Base-by-base conservation (phyloP, 2,113 vertebrate genomes). In the Sceloporus tristichus region DNA sequence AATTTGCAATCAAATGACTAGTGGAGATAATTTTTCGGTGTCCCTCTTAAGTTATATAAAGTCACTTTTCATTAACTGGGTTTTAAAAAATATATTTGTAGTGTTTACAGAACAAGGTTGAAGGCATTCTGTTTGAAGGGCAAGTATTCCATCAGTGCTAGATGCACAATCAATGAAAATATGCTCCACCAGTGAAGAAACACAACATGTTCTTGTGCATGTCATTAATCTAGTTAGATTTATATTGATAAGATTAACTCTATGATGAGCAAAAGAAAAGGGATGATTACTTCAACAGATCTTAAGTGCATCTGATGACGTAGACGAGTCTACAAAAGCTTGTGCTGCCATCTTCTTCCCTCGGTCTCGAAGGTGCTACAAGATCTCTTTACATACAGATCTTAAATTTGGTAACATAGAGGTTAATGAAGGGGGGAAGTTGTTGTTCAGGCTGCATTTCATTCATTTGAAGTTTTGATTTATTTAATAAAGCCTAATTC, bases 151-250 rank as follows among this genome's bases (percentile, higher is more conserved):
- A 48, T 48, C 42, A 6, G 42, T 62, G 59, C 59, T 62, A 62
- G 59, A 14, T 14, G 14, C 59, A 62, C 59, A 16, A 16, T 18
- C 16, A 62, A 62, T 62, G 59, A 62, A 62, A 65, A 18, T 9
- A 21, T 87, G 56, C 2, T 11, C 54, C 1, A 66, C 87, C 40
- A 65, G 13, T 68, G n/a, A 79, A 23, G 13, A 85, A 0, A 0
- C 87, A 71, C 53, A 87, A 88, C 82, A 34, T 79, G 79, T 94
- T 82, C 89, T 88, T 54, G 77, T 85, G 11, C 88, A 16, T 82
- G 56, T 56, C 91, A 5, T 7, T 6, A 84, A 16, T 66, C 79
- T 7, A 6, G 10, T 79, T 86, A 76, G 59, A 78, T 81, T 91
- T 91, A 73, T 83, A n/a, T 16, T 70, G 6, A 54, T 9, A 0